A percentile compares a stretch with the other conserved stretches of the same genome.
Conservation (phyloP, 2,797 vertebrate genomes). For the Petrocephalus sullivani region DNA sequence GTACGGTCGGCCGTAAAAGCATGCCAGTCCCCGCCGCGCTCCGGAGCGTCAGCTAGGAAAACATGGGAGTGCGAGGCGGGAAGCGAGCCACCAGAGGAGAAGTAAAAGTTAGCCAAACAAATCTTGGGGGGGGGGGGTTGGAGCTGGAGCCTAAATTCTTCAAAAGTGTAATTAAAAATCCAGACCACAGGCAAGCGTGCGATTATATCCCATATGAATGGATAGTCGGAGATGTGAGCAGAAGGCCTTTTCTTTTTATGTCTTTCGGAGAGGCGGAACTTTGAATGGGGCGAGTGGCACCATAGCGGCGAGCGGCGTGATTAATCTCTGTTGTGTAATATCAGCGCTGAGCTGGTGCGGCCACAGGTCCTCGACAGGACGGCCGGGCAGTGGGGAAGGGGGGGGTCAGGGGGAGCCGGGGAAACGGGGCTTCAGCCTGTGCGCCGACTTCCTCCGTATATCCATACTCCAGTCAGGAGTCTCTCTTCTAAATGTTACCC, state of each 20-base stretch:
- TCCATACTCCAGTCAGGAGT: not conserved
- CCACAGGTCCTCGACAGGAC: not conserved
- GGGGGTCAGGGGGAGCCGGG: not conserved
- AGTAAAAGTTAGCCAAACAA: not conserved
- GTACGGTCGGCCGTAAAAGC: conserved; percentile 80
- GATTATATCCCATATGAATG: conserved; percentile 12
- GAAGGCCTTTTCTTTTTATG: not conserved
- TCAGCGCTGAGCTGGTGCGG: not conserved
- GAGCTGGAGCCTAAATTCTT: not conserved
- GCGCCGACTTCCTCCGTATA: not conserved
- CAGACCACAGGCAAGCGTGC: not conserved
- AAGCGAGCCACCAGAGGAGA: not conserved
- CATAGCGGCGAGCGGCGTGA: not conserved
- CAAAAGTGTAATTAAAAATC: conserved; percentile 1
- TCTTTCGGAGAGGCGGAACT: conserved; percentile 4
- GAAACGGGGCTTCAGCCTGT: no score
- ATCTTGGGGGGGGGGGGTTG: not conserved
- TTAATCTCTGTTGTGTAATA: conserved; percentile 6
- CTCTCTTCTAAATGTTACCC: not conserved
- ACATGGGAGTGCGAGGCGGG: not conserved
- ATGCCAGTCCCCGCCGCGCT: conserved; percentile 64
- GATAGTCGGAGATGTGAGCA: conserved; percentile 19
- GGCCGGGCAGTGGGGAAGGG: not conserved
- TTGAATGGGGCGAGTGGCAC: not conserved
- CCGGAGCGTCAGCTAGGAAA: conserved; percentile 13